Evolutionary conservation across 1,140 invertebrate genomes (phyloP), one percentile per base, ranked within the genome.

Genomic region (Drosophila mayri): DNA sequence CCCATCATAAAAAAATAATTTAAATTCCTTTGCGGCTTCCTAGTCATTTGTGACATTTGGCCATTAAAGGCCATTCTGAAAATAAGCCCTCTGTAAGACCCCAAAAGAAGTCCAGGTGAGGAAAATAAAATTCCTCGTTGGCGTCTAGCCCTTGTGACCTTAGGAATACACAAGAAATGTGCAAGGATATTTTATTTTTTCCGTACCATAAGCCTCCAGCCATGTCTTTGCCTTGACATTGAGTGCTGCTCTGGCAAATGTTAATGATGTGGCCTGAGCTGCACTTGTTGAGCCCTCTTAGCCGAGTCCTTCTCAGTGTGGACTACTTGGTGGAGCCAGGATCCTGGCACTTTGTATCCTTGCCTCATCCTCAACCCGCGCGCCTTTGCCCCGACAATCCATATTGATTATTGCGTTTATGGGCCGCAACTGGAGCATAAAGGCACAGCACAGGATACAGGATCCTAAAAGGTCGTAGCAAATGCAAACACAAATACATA

Each of bases 381-480:
- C 32, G 12, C 50, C 50, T 10, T 1, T 35, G 32, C 20, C 28
- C 50, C 60, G 64, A 58, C 81, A 87, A 87, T 87, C 76, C 79
- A 46, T 90, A 88, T 88, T 90, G 85, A 88, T 88, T 88, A 88
- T 84, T 80, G 80, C 84, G 76, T 87, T 82, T 87, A 87, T 86
- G 66, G 70, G 71, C 58, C 50, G 54, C 64, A 58, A 57, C 66
- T 50, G 54, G 47, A 73, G 77, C 66, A 77, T 80, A 84, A 84
- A 80, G 63, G 61, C 60, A 67, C 46, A 46, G 76, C 49, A 54
- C 49, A 37, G 10, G 40, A 37, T 25, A 25, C 35, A 30, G 66
- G 66, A 66, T 37, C 59, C 47, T 35, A 55, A 54, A 54, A 70
- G 66, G 62, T 67, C 66, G 47, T 70, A 47, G 49, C 50, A 65